These are phyloP conservation scores for Lynx canadensis DNA, from an alignment of 2,113 vertebrate genomes.

Conservation along the genomic window DNA sequence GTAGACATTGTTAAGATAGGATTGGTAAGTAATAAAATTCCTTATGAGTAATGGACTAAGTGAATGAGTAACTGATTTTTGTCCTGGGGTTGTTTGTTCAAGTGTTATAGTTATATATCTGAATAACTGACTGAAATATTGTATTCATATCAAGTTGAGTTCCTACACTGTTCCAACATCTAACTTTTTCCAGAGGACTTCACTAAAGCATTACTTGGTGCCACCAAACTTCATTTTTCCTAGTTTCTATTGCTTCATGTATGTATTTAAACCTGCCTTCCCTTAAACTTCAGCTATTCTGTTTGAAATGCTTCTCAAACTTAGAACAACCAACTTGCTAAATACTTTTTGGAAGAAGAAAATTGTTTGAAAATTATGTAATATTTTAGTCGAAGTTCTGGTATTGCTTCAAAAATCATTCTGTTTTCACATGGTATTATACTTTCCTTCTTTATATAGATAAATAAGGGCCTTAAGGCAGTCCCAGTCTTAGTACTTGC, in stretches of 20 bases:
- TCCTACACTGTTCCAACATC: not conserved
- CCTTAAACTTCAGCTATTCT: not conserved
- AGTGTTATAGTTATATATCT: not conserved
- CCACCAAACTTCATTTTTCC: not conserved
- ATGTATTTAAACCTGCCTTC: not conserved
- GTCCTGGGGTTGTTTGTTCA: not conserved
- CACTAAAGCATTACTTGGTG: not conserved
- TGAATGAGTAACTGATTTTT: not conserved
- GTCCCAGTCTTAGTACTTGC: not conserved
- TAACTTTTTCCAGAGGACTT: not conserved
- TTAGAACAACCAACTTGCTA: not conserved
- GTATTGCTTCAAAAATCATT: not conserved
- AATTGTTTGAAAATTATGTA: not conserved
- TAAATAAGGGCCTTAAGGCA: slow-evolving; percentile 32
- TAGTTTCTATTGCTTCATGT: not conserved
- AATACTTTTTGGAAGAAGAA: not conserved
- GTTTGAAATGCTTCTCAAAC: not conserved
- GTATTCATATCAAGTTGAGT: not conserved
- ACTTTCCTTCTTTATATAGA: slow-evolving; percentile 27
- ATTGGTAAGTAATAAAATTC: not conserved
- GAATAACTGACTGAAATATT: not conserved
- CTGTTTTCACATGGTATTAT: not conserved
- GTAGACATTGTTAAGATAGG: not conserved
- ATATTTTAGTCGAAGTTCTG: not conserved
- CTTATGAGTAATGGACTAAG: not conserved